These are phyloP conservation scores for Pomatorhinus ruficollis DNA, from an alignment of 2,113 vertebrate species.

Conservation along the genomic window DNA sequence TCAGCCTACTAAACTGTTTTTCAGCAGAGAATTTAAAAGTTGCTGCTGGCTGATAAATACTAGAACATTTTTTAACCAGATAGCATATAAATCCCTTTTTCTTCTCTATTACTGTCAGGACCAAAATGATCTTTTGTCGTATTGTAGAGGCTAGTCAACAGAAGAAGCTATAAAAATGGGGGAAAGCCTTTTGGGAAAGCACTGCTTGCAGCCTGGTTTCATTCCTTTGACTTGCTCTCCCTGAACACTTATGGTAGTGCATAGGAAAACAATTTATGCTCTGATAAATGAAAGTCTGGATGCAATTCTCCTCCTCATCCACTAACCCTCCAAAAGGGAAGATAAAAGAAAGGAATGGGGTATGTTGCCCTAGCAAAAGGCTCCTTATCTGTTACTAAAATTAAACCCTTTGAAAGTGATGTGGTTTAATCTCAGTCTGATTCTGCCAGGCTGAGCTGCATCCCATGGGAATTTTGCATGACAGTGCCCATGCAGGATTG, in stretches of 20 bases:
- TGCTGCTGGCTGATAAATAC: conserved; percentile 10
- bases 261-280: background rate
- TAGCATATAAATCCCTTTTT: background rate
- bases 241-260: background rate
- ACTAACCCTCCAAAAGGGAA: background rate
- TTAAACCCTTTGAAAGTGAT: background rate
- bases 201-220: background rate
- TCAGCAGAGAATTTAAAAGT: conserved; percentile 34
- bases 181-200: background rate
- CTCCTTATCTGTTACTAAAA: background rate
- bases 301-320: background rate
- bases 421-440: background rate
- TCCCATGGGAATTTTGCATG: background rate
- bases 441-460: background rate
- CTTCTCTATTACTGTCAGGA: background rate
- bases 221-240: background rate
- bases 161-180: background rate
- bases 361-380: background rate
- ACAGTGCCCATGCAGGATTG: background rate
- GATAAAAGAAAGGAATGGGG: background rate
- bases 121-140: conserved; percentile 39
- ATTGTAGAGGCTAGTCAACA: background rate
- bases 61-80: background rate
- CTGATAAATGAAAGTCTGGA: background rate
- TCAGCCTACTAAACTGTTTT: background rate